Evolutionary conservation across 2,888 invertebrate genomes (phyloP), one percentile per base, ranked within the genome.

Genomic region (Bombyx huttoni): DNA sequence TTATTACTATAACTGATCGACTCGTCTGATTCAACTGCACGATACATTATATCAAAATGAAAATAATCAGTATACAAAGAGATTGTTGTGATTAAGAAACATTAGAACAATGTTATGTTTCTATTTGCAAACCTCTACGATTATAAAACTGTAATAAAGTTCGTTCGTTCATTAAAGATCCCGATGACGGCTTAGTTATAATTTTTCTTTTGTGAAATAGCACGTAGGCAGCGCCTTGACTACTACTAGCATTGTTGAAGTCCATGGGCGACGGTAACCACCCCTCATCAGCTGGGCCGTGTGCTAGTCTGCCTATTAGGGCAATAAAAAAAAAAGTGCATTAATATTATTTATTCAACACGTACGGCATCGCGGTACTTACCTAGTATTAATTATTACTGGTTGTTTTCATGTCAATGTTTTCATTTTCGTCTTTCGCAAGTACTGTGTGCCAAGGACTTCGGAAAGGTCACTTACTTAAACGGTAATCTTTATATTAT

Each of bases 401-500:
- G 55, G 63, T 63, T 62, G 67, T 66, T 67, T 67, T 68, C 63
- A 75, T 70, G 40, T 40, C 40, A 7, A 70, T 70, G 70, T 73
- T 74, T 75, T 73, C 58, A 73, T 75, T 77, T 76, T 78, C 65
- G 67, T 70, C 57, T 83, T 79, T 82, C 71, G 75, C 73, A 81
- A 83, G 64, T 56, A 67, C 76, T 77, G 72, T 79, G 70, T 78
- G 78, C 73, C 85, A 82, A 83, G 86, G 83, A 80, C 76, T 72
- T 69, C 69, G 64, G 74, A 82, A 83, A 87, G 86, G 87, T 80
- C 79, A 70, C 64, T 69, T 68, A 70, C 84, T 81, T 81, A 84
- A 83, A 80, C 76, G 77, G 82, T 74, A 81, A 87, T 87, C 87
- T 87, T 86, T 81, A 86, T 84, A 75, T 78, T 81, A 84, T 83